These are phyloP conservation scores for Romanogobio albipinnatus DNA, from an alignment of 2,113 vertebrate species.

Conservation along the genomic window DNA sequence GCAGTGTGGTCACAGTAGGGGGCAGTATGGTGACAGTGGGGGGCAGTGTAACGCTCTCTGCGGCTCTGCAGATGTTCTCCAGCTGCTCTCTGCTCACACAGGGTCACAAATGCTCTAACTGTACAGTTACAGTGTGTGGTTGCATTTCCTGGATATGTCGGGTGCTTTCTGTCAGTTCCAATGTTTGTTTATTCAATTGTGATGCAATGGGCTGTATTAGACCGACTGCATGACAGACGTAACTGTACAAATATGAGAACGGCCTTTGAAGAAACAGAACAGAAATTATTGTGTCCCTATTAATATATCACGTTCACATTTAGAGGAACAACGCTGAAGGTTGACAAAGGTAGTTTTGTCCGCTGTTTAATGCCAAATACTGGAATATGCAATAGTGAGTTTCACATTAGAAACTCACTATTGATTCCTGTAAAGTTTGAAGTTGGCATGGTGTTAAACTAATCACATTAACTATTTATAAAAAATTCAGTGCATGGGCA, in stretches of 20 bases:
- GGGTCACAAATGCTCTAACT: no score
- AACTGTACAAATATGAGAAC: neutral
- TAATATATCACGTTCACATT: neutral
- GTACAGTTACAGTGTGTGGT: neutral
- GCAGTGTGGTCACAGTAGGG: no score
- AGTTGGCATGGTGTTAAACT: neutral
- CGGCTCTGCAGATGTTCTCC: slow-evolving; percentile 1
- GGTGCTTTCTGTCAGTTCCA: neutral
- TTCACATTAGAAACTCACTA: neutral
- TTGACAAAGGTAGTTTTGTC: neutral
- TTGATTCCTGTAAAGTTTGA: neutral
- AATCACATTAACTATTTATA: neutral
- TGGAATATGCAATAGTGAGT: neutral
- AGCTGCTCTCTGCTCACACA: neutral
- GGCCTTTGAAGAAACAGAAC: neutral
- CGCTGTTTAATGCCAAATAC: neutral
- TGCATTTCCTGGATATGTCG: neutral
- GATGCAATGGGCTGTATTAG: neutral
- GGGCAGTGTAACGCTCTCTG: slow-evolving; percentile 66
- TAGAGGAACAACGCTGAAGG: neutral
- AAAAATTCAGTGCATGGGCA: no score
- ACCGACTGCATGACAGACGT: neutral
- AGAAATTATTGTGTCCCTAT: neutral
- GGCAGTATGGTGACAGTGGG: slow-evolving; percentile 48
- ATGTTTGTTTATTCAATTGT: neutral